Base-by-base conservation (phyloP, 1,140 invertebrate genomes). In the Berghia stephanieae region DNA sequence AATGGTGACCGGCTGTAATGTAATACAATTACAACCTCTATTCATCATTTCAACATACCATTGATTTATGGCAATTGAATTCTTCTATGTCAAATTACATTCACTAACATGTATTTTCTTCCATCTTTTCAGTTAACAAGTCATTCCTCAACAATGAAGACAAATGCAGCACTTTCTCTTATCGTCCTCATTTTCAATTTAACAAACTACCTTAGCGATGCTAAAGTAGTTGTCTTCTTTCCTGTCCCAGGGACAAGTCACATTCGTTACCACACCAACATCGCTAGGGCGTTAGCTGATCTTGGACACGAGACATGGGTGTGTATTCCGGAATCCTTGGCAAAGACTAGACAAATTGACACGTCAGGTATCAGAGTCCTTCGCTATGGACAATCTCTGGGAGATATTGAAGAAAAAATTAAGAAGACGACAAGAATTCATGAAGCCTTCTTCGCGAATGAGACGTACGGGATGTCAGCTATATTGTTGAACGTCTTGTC, bases 281-380 rank as follows among this genome's bases (percentile, higher is more conserved):
- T 73, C 0, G 78, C 44, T 46, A 40, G 31, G 21, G 55, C 49
- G 34, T n/a, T 79, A 21, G 36, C 34, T 1, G 42, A 44, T 1
- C 74, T 72, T 8, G 78, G 78, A 3, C 78, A 79, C 60, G 38
- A 76, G 31, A 75, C 73, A 60, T 79, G 69, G 68, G 3, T 79
- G 1, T 42, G 74, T 31, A 43, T 79, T 3, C 70, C 78, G 10
- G 69, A 76, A 16, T 72, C 66, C 40, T 5, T 79, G 42, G 6
- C 55, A 49, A 4, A 27, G 24, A 76, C 36, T 38, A 13, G 27
- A 5, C 38, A 68, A n/a, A 43, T 79, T 46, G 52, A 76, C n/a
- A 66, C 74, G 4, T 55, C 42, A 13, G 27, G 52, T 38, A 27
- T 79, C 27, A 76, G 60, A 16, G 49, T 79, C 1, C 4, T 79